Evolutionary conservation across 2,113 vertebrate genomes (phyloP).

Genomic region (Gopherus flavomarginatus): DNA sequence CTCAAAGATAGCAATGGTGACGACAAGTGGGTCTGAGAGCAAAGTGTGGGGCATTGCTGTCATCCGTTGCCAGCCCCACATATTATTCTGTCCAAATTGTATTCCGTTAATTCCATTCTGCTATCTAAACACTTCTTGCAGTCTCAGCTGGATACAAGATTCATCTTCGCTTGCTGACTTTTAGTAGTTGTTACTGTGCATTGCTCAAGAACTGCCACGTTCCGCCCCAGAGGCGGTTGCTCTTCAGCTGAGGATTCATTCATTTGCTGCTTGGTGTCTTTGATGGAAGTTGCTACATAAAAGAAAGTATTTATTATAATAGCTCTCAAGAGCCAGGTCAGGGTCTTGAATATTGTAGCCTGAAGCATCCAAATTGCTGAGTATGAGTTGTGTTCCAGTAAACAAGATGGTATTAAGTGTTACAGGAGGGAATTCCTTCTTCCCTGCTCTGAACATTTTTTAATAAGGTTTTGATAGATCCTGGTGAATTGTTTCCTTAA

Average conservation of each 20-base stretch:
- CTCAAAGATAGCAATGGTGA: background rate
- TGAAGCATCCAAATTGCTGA: accelerated
- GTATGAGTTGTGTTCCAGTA: background rate
- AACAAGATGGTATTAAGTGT: background rate
- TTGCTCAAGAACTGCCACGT: background rate
- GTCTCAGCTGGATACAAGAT: background rate
- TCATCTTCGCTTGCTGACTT: background rate
- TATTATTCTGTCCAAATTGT: background rate
- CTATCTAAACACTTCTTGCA: background rate
- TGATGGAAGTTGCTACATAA: background rate
- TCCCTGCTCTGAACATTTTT: background rate
- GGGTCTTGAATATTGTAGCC: accelerated
- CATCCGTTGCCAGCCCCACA: background rate
- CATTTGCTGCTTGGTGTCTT: background rate
- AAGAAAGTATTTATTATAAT: background rate
- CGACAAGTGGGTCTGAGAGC: background rate
- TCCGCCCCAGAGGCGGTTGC: background rate
- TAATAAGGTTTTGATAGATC: background rate
- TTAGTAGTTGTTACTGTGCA: background rate
- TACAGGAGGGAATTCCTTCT: background rate
- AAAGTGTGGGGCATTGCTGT: background rate
- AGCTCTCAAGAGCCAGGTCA: background rate
- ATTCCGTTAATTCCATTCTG: background rate
- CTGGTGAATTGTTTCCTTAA: background rate
- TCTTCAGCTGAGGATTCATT: background rate